phyloP scores from a whole-genome alignment of 2,888 invertebrate species.

The Dione juno region DNA sequence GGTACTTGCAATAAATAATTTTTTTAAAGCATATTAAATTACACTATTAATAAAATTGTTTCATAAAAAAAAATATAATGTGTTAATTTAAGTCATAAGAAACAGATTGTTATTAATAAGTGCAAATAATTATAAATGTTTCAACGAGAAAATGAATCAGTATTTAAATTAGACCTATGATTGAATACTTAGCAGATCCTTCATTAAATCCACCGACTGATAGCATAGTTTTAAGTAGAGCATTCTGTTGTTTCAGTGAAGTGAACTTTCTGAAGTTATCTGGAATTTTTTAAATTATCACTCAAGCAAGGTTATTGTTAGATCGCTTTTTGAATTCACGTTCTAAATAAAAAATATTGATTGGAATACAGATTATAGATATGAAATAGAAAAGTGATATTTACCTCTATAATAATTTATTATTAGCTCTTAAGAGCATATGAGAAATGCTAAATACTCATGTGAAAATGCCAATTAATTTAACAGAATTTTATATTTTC shows the following conservation, averaged over 20 bases:
- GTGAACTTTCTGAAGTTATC: conserved; percentile 82
- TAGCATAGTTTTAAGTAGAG: conserved; percentile 81
- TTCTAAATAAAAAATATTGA: too few species aligned
- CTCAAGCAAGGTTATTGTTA: not conserved
- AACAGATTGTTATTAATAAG: not conserved
- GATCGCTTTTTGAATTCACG: not conserved
- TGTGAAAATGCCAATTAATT: too few species aligned
- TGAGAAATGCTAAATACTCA: too few species aligned
- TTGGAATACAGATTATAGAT: too few species aligned
- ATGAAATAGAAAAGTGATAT: too few species aligned
- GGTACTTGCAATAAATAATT: conserved; percentile 90
- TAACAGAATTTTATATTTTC: too few species aligned
- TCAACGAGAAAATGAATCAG: not conserved
- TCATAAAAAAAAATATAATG: conserved; percentile 54
- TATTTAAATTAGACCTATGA: conserved; percentile 57
- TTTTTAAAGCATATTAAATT: conserved; percentile 75
- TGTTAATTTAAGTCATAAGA: not conserved
- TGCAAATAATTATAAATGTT: not conserved
- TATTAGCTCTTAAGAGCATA: too few species aligned
- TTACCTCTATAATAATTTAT: too few species aligned
- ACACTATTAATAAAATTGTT: conserved; percentile 83
- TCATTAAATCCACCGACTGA: conserved; percentile 89
- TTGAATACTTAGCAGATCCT: conserved; percentile 84
- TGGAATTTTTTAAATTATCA: conserved; percentile 50
- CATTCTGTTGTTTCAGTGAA: conserved; percentile 77